These are phyloP conservation scores for Lycophotia porphyrea DNA, from an alignment of 2,888 invertebrate species.

Conservation along the genomic window DNA sequence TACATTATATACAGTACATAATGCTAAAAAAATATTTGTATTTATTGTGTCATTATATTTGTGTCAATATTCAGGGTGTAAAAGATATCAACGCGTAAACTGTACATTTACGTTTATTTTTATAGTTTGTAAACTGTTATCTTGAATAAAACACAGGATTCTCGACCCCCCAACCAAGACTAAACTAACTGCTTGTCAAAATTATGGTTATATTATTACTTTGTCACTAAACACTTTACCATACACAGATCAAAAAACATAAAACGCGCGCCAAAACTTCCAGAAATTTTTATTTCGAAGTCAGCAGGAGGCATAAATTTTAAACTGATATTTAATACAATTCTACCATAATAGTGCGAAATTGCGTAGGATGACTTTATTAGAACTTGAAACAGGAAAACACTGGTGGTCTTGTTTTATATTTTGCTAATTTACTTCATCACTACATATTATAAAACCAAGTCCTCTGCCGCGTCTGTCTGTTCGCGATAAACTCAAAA, in stretches of 20 bases:
- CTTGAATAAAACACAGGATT: background rate
- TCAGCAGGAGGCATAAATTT: slow-evolving; percentile 44
- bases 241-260: background rate
- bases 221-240: background rate
- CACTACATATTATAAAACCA: no score
- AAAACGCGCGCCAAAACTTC: slow-evolving; percentile 19
- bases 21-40: no score
- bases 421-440: slow-evolving; percentile 8
- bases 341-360: slow-evolving; percentile 25
- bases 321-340: slow-evolving; percentile 33
- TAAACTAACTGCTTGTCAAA: background rate
- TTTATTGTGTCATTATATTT: no score
- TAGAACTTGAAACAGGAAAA: slow-evolving; percentile 5
- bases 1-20: no score
- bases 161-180: background rate
- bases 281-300: slow-evolving; percentile 20
- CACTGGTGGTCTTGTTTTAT: slow-evolving; percentile 15
- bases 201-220: no score
- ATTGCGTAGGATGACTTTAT: slow-evolving; percentile 52
- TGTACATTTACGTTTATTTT: background rate
- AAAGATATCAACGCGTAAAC: slow-evolving; percentile 6
- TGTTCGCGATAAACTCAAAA: no score
- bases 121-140: background rate
- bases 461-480: no score
- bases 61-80: background rate